Percentiles rank a stretch among this genome's conserved stretches.
Evolutionary conservation across 2,888 invertebrate species (phyloP).

Genomic region (Bombyx huttoni): DNA sequence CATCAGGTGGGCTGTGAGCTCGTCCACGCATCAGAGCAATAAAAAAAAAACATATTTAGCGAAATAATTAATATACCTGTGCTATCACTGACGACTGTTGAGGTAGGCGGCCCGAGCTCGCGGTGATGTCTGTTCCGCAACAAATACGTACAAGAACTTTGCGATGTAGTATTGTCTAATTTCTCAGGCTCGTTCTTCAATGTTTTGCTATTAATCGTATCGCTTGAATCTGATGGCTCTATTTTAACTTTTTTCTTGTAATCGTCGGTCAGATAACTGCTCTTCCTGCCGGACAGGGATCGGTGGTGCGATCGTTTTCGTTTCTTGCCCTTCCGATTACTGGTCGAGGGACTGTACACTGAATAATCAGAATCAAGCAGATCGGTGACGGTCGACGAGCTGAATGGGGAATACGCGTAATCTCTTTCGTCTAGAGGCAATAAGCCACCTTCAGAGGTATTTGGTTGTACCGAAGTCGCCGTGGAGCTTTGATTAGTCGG

Average conservation of each 20-base stretch:
- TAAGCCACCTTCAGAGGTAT: slow-evolving; percentile 52
- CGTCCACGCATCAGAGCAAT: slow-evolving; percentile 1
- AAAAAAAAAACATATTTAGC: too few relatives aligned
- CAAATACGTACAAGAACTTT: slow-evolving; percentile 34
- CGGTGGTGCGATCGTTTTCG: slow-evolving; percentile 57
- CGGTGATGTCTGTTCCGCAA: slow-evolving; percentile 42
- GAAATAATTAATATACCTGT: slow-evolving; percentile 32
- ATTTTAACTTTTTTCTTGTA: slow-evolving; percentile 68
- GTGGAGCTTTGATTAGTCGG: slow-evolving; percentile 30
- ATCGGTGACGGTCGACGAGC: slow-evolving; percentile 63
- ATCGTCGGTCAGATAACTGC: slow-evolving; percentile 42
- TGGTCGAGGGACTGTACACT: slow-evolving; percentile 60
- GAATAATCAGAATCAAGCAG: slow-evolving; percentile 63
- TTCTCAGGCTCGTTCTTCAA: slow-evolving; percentile 39
- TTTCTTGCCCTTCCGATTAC: slow-evolving; percentile 56
- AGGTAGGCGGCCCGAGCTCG: slow-evolving; percentile 44
- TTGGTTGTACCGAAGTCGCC: slow-evolving; percentile 29
- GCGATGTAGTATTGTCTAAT: slow-evolving; percentile 23
- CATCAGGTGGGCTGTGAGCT: too few relatives aligned
- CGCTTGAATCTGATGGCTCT: slow-evolving; percentile 44
- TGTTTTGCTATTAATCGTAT: slow-evolving; percentile 29
- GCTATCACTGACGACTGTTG: slow-evolving; percentile 46
- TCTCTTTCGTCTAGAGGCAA: slow-evolving; percentile 66
- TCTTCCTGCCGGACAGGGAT: slow-evolving; percentile 50
- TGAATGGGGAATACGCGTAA: slow-evolving; percentile 64